These are phyloP conservation scores for Callocephalon fimbriatum DNA, from an alignment of 2,113 vertebrate species.

Conservation along the genomic window DNA sequence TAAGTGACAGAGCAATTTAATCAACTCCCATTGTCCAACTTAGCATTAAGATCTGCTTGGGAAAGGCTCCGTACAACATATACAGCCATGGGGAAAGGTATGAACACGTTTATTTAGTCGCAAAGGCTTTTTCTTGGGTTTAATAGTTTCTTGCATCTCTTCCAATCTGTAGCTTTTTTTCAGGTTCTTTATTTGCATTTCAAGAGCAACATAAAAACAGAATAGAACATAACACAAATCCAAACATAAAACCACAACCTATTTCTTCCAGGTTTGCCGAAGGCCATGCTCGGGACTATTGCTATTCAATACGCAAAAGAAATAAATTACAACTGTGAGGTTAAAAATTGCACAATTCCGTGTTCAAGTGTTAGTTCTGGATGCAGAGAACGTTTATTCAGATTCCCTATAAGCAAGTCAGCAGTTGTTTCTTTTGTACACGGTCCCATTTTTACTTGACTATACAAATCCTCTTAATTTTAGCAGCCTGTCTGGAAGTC, in stretches of 20 bases:
- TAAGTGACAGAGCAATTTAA: slow-evolving; percentile 3
- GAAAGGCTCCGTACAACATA: neutral
- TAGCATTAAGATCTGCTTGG: neutral
- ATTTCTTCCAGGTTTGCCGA: slow-evolving; percentile 10
- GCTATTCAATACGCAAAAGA: neutral
- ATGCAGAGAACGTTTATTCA: neutral
- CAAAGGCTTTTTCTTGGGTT: neutral
- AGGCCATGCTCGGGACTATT: neutral
- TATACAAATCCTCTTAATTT: slow-evolving; percentile 57
- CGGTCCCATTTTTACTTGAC: slow-evolving; percentile 7
- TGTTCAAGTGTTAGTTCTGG: slow-evolving; percentile 21
- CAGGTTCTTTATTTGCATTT: slow-evolving; percentile 22
- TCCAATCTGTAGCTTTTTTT: neutral
- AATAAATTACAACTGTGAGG: neutral
- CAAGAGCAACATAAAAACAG: neutral
- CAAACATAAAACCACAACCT: neutral
- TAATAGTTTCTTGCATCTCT: neutral
- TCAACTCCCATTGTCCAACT: neutral
- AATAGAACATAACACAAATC: neutral
- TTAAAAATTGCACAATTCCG: slow-evolving; percentile 46
- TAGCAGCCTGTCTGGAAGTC: slow-evolving; percentile 40
- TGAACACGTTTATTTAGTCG: accelerated
- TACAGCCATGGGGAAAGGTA: neutral
- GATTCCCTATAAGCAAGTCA: slow-evolving; percentile 38
- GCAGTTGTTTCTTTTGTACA: slow-evolving; percentile 58